Conservation (phyloP, 2,797 vertebrate species). For the Octomys mimax region DNA sequence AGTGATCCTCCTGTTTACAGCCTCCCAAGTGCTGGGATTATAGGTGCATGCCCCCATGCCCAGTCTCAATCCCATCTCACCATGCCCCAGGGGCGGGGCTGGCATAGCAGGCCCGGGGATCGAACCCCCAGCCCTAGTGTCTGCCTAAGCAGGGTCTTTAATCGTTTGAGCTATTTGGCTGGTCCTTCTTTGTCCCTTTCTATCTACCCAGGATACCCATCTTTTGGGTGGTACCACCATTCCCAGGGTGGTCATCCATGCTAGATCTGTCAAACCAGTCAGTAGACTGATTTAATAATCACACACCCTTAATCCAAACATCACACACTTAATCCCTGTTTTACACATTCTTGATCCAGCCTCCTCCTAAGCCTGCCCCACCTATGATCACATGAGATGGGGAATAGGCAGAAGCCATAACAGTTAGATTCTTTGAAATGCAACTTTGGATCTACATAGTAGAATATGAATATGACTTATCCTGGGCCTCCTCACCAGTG, state of each 20-base stretch:
- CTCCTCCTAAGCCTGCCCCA: neutral
- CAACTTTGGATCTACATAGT: neutral
- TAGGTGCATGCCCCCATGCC: no score
- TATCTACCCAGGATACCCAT: neutral
- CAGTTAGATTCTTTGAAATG: slow-evolving; percentile 1
- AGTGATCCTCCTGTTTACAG: no score
- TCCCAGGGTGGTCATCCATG: neutral
- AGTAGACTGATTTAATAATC: neutral
- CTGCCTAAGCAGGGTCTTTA: no score
- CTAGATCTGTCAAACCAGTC: neutral
- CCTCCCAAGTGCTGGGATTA: no score
- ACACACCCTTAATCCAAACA: neutral
- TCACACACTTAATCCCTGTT: neutral
- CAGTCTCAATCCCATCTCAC: no score
- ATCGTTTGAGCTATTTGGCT: no score
- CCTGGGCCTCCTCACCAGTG: neutral
- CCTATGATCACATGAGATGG: neutral
- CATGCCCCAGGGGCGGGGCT: no score
- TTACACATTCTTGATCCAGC: neutral
- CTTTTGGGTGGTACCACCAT: neutral
- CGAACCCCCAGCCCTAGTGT: no score
- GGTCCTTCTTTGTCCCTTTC: neutral
- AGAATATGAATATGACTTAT: neutral
- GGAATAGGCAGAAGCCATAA: neutral
- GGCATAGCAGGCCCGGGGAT: no score